Conservation (phyloP, 1,140 invertebrate genomes). For the Lerema accius region DNA sequence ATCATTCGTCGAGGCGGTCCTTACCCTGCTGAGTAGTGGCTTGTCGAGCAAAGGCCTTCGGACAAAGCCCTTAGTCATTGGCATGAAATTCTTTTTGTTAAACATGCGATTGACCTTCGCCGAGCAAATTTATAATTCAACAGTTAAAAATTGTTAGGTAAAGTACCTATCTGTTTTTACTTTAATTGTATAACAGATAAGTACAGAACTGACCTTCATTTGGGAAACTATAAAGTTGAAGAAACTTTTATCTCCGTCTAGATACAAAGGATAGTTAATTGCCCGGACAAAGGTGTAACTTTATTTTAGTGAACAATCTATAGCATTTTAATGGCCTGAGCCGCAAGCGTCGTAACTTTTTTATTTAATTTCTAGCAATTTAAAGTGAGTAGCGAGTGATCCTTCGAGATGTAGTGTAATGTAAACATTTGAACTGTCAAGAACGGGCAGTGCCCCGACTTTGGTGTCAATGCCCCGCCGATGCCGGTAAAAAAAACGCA, state of each 20-base stretch:
- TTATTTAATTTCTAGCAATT: conserved; percentile 35
- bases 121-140: conserved; percentile 2
- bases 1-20: conserved; percentile 7
- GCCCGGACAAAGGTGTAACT: conserved; percentile 1
- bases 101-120: conserved; percentile 15
- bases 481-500: conserved; percentile 79
- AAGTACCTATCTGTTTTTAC: not conserved
- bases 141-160: not conserved
- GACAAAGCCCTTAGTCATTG: conserved; percentile 32
- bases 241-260: conserved; percentile 6
- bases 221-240: too few species aligned
- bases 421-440: conserved; percentile 82
- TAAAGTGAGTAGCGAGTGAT: conserved; percentile 61
- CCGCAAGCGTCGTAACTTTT: not conserved
- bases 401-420: conserved; percentile 71
- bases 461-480: conserved; percentile 76
- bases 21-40: not conserved
- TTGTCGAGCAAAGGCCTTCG: conserved; percentile 19
- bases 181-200: not conserved
- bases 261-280: conserved; percentile 16
- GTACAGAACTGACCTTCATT: not conserved
- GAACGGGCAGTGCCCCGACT: conserved; percentile 79
- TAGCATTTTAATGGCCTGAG: not conserved
- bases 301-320: not conserved
- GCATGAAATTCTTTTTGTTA: conserved; percentile 8